Conservation (phyloP, 2,888 invertebrate species). For the Aspidiotus destructor region DNA sequence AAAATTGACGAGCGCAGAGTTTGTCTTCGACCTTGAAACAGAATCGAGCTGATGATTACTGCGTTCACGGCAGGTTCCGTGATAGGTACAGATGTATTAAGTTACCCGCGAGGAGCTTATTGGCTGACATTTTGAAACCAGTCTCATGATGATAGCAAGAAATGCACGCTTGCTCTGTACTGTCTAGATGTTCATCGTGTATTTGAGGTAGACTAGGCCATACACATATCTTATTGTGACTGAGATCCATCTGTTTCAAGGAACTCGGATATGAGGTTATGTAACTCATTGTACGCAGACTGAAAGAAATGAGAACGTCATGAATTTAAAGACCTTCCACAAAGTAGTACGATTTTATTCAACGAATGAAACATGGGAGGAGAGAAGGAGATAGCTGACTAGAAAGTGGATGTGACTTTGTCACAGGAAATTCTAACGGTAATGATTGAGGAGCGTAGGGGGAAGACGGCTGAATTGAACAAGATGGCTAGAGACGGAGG, state of each 20-base stretch:
- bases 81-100: background rate
- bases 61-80: background rate
- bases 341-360: constrained; percentile 43
- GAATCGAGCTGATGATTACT: background rate
- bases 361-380: background rate
- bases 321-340: background rate
- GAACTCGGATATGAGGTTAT: constrained; percentile 82
- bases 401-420: no score
- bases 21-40: constrained; percentile 34
- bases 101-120: constrained; percentile 21
- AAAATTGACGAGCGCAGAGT: constrained; percentile 61
- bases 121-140: constrained; percentile 30
- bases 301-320: constrained; percentile 34
- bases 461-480: no score
- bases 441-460: no score
- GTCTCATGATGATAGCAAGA: constrained; percentile 57
- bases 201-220: constrained; percentile 81
- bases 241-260: constrained; percentile 83
- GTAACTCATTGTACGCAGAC: constrained; percentile 56
- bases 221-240: constrained; percentile 79
- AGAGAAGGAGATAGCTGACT: no score
- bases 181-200: constrained; percentile 42
- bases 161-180: constrained; percentile 55
- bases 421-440: no score
- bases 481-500: no score